Evolutionary conservation across 2,888 invertebrate genomes (phyloP).

Genomic region (Micoletzkya japonica): DNA sequence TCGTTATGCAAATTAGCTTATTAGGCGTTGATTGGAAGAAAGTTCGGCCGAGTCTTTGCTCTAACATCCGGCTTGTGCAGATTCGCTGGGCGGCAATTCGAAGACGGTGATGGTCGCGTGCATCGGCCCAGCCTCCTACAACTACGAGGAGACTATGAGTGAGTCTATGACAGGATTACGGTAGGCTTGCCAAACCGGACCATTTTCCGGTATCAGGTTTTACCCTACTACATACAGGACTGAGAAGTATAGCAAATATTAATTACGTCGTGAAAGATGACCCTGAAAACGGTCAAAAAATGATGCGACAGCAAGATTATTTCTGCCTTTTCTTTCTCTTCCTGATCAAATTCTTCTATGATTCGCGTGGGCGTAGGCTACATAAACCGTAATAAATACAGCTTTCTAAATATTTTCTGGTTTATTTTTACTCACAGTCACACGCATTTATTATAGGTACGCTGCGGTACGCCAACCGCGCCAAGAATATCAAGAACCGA

Average conservation of each 20-base stretch:
- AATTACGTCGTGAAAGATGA: background rate
- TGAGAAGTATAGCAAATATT: background rate
- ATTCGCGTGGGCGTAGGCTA: no score
- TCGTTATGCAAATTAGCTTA: no score
- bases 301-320: background rate
- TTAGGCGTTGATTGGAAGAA: no score
- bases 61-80: constrained; percentile 64
- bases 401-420: background rate
- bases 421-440: background rate
- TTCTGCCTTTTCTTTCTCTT: background rate
- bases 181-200: background rate
- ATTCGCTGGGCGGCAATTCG: constrained; percentile 96
- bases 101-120: constrained; percentile 99
- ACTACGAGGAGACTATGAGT: constrained; percentile 92
- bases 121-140: constrained; percentile 94
- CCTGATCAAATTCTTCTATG: background rate
- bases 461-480: constrained; percentile 83
- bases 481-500: constrained; percentile 97
- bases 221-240: no score
- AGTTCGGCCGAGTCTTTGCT: no score
- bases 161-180: background rate
- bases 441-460: constrained; percentile 21
- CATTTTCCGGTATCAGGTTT: no score
- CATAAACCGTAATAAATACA: background rate
- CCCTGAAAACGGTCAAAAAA: background rate